phyloP scores from a whole-genome alignment of 2,888 invertebrate species.

The Drosophila cyrtoloma region DNA sequence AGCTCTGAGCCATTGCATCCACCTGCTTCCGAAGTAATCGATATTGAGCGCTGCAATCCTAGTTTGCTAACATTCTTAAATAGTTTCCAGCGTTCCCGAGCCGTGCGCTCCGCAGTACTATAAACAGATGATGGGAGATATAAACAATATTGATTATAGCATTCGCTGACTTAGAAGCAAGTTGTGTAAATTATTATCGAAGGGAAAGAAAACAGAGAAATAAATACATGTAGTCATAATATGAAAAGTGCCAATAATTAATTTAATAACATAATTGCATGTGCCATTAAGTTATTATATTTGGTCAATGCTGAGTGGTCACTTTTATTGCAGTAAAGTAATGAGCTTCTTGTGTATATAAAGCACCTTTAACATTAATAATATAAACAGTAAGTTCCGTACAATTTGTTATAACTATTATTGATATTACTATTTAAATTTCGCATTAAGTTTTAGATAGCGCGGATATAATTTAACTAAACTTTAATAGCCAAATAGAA shows the following conservation, averaged over 20 bases:
- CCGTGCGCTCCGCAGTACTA: conserved; percentile 81
- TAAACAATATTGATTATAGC: background rate
- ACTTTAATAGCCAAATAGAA: background rate
- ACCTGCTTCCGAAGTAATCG: conserved; percentile 60
- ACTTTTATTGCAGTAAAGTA: background rate
- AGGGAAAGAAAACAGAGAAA: background rate
- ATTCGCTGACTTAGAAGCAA: background rate
- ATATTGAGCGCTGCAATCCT: conserved; percentile 82
- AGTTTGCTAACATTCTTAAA: conserved; percentile 84
- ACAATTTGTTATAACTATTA: background rate
- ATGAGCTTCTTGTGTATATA: background rate
- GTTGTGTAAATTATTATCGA: background rate
- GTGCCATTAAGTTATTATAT: background rate
- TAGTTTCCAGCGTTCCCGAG: conserved; percentile 86
- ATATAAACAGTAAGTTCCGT: background rate
- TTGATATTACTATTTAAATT: background rate
- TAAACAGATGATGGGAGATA: background rate
- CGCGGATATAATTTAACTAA: background rate
- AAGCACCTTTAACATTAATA: background rate
- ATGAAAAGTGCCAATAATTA: background rate
- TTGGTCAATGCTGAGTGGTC: background rate
- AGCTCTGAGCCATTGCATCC: conserved; percentile 41
- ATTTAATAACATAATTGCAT: conserved; percentile 2
- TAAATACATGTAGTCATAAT: background rate
- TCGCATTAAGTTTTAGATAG: background rate